These are phyloP conservation scores for Orthosia cruda DNA, from an alignment of 2,888 invertebrate species.

Conservation along the genomic window DNA sequence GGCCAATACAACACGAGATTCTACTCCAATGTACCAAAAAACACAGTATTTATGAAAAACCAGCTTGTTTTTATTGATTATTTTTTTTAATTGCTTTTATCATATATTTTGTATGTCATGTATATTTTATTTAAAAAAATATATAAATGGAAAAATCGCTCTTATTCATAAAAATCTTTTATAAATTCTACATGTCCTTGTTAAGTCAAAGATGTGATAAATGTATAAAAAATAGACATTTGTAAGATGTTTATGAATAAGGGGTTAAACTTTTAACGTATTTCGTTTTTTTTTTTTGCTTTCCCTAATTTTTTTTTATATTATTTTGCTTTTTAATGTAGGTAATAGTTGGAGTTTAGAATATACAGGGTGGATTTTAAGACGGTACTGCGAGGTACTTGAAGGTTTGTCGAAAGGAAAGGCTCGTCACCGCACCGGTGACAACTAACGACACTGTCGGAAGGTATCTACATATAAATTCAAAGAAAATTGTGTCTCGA, in stretches of 20 bases:
- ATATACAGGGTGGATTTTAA: not conserved
- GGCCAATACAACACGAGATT: conserved; percentile 39
- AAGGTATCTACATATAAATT: no score
- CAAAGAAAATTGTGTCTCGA: no score
- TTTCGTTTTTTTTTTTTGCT: conserved; percentile 55
- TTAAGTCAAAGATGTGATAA: conserved; percentile 11
- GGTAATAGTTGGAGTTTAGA: not conserved
- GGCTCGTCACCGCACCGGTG: no score
- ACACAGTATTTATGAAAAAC: conserved; percentile 81
- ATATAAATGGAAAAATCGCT: conserved; percentile 57
- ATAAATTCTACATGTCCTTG: conserved; percentile 10
- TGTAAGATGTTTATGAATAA: conserved; percentile 42
- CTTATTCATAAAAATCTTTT: conserved; percentile 34
- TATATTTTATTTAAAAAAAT: conserved; percentile 62
- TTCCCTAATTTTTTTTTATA: not conserved
- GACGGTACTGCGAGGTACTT: no score
- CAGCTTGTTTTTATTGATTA: conserved; percentile 61
- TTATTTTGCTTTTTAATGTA: not conserved
- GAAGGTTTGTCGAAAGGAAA: no score
- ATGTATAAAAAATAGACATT: conserved; percentile 4
- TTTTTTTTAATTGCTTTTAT: conserved; percentile 50
- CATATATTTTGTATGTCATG: conserved; percentile 48
- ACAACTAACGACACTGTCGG: no score
- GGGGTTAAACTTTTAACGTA: conserved; percentile 57
- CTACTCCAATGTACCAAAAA: conserved; percentile 70